A percentile compares a stretch with the other conserved stretches of the same genome.
Evolutionary conservation across 2,888 invertebrate species (phyloP).

Genomic region (Mythimna impura): DNA sequence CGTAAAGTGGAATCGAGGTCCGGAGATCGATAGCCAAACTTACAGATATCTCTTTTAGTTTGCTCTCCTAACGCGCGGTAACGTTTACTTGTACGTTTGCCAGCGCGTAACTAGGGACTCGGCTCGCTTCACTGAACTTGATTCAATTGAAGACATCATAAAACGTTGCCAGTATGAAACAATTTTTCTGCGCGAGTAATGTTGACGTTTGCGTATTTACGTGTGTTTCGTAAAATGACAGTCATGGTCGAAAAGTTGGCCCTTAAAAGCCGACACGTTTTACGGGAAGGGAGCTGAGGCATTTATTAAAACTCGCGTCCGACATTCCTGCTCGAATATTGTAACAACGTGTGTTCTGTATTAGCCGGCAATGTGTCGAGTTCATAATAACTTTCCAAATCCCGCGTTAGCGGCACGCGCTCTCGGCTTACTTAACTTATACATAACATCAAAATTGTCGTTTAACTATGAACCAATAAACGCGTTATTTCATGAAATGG

Average conservation of each 20-base stretch:
- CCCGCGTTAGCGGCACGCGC: conserved; percentile 38
- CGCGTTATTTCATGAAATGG: conserved; percentile 25
- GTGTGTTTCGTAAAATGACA: conserved; percentile 25
- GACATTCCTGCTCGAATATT: conserved; percentile 72
- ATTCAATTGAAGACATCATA: conserved; percentile 61
- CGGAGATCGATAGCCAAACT: conserved; percentile 47
- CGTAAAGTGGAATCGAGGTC: conserved; percentile 58
- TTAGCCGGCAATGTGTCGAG: conserved; percentile 63
- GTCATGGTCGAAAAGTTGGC: conserved; percentile 29
- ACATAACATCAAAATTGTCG: conserved; percentile 40
- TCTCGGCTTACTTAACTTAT: conserved; percentile 29
- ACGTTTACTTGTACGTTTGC: conserved; percentile 59
- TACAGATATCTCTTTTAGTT: conserved; percentile 55
- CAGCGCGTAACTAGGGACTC: conserved; percentile 45
- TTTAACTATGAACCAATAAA: conserved; percentile 29
- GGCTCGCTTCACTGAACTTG: conserved; percentile 55
- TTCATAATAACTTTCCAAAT: conserved; percentile 67
- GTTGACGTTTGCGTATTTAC: conserved; percentile 39
- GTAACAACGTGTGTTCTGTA: conserved; percentile 68
- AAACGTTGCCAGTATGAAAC: conserved; percentile 34
- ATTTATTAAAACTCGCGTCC: conserved; percentile 61
- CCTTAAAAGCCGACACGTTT: conserved; percentile 42
- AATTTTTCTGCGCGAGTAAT: conserved; percentile 43
- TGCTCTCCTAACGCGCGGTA: conserved; percentile 34
- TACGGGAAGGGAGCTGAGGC: conserved; percentile 34